Evolutionary conservation across 2,797 vertebrate species (phyloP).

Genomic region (Halcyon smyrnensis): DNA sequence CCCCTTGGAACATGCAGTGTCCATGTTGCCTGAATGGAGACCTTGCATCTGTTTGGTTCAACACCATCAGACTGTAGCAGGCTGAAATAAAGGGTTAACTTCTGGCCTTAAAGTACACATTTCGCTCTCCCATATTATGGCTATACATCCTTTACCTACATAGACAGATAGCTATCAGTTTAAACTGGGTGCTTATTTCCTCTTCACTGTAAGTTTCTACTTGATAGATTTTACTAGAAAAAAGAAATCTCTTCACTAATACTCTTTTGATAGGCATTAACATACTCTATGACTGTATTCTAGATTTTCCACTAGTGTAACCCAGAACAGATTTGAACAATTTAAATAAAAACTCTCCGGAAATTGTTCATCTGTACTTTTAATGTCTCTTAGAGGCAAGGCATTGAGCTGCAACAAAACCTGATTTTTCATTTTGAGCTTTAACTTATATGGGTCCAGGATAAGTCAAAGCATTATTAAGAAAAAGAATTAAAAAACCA

Average conservation of each 20-base stretch:
- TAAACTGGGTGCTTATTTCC: neutral
- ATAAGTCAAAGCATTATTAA: neutral
- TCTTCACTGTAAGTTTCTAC: neutral
- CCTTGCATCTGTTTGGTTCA: neutral
- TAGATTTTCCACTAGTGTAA: neutral
- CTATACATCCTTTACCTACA: neutral
- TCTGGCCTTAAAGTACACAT: neutral
- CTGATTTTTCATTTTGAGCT: neutral
- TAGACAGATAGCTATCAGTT: neutral
- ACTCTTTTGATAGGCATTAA: neutral
- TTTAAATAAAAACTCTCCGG: neutral
- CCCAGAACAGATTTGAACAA: neutral
- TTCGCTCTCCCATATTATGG: neutral
- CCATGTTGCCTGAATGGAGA: neutral
- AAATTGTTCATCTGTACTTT: neutral
- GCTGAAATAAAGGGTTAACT: neutral
- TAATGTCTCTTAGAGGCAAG: neutral
- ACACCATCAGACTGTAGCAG: neutral
- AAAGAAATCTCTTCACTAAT: neutral
- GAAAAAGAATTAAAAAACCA: neutral
- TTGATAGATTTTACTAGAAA: neutral
- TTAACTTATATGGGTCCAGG: neutral
- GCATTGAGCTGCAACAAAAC: neutral
- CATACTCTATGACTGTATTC: neutral
- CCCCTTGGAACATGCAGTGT: neutral